Base-by-base conservation (phyloP, 1,140 invertebrate genomes). In the Aphis gossypii region DNA sequence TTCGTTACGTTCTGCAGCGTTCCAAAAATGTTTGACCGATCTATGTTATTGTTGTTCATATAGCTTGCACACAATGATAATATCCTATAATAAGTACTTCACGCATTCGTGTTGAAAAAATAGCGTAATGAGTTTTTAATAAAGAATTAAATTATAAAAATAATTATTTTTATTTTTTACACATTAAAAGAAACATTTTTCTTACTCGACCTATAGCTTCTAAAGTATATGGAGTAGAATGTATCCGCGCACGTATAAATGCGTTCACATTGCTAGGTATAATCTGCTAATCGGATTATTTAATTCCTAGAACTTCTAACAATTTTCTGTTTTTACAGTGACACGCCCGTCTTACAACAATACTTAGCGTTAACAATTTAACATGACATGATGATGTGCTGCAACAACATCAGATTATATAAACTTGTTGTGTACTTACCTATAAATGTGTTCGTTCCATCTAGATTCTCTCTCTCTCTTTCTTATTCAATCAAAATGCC, bases 211-310 rank as follows among this genome's bases (percentile, higher is more conserved):
- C 6, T 30, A 25, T 25, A 25, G 56, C 60, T n/a, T 30, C 5
- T 18, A 18, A 18, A 76, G 60, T 60, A 60, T 4, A 14, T n/a
- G 60, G 30, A n/a, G 60, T 76, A 83, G 38, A 23, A 84, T 30
- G 21, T 84, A 44, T 41, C 23, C n/a, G 30, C 11, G 11, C 76
- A 44, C 41, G 82, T 41, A 9, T 21, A 82, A 82, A 83, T 23
- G 8, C 38, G 3, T 23, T 25, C 23, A 9, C 1, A 84, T 41
- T 11, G 41, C 23, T 44, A 84, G 21, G 41, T 14, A 44, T 44
- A 87, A 87, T 87, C 46, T 87, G 44, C 44, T 87, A 48, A 48
- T 87, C 46, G 86, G 46, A 87, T 87, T 48, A 48, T 48, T 48
- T 30, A 8, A 23, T 87, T 87, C 14, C 30, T 76, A 76, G 60